Conservation (phyloP, 2,888 invertebrate species). For the Lochmaea crataegi region DNA sequence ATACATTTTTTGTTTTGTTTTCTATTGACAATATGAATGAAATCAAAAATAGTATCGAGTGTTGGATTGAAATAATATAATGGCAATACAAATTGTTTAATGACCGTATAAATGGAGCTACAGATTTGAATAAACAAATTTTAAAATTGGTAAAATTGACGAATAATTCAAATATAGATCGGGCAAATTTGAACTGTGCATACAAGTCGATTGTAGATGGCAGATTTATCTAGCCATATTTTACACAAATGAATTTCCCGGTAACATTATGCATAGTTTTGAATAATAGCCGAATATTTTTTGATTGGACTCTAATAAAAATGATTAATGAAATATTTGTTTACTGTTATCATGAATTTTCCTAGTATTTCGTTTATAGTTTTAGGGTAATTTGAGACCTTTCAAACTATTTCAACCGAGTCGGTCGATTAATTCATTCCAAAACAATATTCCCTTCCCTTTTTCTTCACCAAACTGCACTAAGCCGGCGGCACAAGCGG, state of each 20-base stretch:
- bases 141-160: not conserved
- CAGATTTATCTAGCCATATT: constrained; percentile 4
- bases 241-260: not conserved
- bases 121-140: not conserved
- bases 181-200: not conserved
- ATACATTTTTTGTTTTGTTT: too few species aligned
- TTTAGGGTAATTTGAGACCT: too few species aligned
- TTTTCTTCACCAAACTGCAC: too few species aligned
- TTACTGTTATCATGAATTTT: too few species aligned
- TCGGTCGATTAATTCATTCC: not conserved
- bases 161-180: not conserved
- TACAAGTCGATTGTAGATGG: not conserved
- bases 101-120: not conserved
- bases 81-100: not conserved
- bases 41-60: too few species aligned
- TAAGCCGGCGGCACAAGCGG: too few species aligned
- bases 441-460: too few species aligned
- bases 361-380: too few species aligned
- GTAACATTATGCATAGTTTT: not conserved
- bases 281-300: not conserved
- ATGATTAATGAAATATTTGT: not conserved
- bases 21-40: too few species aligned
- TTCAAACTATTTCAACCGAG: not conserved
- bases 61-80: too few species aligned
- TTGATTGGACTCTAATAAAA: not conserved